Percentiles rank a stretch among this genome's conserved stretches.
phyloP scores from a whole-genome alignment of 2,888 invertebrate genomes.

The Corbicula japonica region DNA sequence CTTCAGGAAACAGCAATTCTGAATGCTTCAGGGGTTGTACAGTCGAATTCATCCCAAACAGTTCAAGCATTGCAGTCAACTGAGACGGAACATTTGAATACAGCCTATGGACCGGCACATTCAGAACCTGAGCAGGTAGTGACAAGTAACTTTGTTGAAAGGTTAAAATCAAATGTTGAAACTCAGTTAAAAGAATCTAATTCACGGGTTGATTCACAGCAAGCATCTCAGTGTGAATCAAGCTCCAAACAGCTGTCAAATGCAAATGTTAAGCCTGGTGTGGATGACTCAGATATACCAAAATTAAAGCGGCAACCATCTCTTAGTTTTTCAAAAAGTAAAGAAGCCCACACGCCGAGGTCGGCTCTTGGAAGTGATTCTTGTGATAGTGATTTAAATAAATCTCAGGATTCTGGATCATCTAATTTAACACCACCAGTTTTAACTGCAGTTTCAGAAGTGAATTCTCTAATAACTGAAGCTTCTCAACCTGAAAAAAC shows the following conservation, averaged over 20 bases:
- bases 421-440: conserved; percentile 53
- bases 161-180: conserved; percentile 14
- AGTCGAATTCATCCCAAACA: conserved; percentile 14
- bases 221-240: conserved; percentile 32
- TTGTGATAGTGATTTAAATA: conserved; percentile 32
- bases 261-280: conserved; percentile 15
- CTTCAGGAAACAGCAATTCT: conserved; percentile 63
- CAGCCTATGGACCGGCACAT: no score
- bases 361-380: conserved; percentile 19
- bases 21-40: conserved; percentile 5
- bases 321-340: conserved; percentile 20
- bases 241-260: neutral
- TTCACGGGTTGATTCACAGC: neutral
- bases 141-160: conserved; percentile 1
- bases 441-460: conserved; percentile 47
- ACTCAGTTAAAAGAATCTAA: conserved; percentile 7
- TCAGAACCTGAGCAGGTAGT: conserved; percentile 1
- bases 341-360: conserved; percentile 3
- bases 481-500: no score
- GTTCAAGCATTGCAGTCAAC: no score
- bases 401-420: conserved; percentile 28
- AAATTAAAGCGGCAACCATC: conserved; percentile 54
- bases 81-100: no score
- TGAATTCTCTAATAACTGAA: no score
- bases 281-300: conserved; percentile 56